Percentiles rank a stretch among this genome's conserved stretches.
Conservation (phyloP, 2,113 vertebrate genomes). For the Tringa solitaria region DNA sequence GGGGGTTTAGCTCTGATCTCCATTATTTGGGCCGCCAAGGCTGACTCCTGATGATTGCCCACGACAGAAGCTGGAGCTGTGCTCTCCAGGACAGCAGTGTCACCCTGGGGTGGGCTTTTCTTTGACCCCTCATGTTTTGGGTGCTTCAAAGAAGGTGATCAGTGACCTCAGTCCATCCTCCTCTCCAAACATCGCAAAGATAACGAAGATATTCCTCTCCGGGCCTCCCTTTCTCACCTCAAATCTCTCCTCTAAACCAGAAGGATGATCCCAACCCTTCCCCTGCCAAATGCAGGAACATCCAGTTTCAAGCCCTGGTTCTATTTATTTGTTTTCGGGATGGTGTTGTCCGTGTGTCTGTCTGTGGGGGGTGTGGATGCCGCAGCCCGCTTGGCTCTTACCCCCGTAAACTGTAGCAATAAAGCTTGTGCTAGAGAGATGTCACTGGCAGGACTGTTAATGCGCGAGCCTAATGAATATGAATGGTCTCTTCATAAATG, state of each 20-base stretch:
- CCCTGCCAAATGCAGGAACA: background rate
- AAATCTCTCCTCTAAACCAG: background rate
- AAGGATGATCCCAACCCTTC: rapidly evolving
- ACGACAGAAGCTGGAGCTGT: background rate
- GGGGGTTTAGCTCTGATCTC: no score
- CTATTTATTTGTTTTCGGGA: rapidly evolving
- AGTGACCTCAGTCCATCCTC: background rate
- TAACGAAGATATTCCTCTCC: background rate
- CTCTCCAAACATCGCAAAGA: background rate
- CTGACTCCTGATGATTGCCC: no score
- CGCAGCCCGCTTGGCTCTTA: background rate
- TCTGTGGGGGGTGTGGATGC: background rate
- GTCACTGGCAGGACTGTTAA: slow-evolving; percentile 69
- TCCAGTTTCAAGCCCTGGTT: background rate
- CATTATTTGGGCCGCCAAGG: background rate
- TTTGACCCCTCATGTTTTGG: background rate
- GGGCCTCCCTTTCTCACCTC: background rate
- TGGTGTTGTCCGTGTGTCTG: rapidly evolving
- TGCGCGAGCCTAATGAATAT: slow-evolving; percentile 81
- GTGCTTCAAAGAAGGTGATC: background rate
- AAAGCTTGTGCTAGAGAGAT: slow-evolving; percentile 44
- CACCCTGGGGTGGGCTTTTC: background rate
- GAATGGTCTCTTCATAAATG: slow-evolving; percentile 80
- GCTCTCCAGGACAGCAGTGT: background rate
- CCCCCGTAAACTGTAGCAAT: slow-evolving; percentile 41